Evolutionary conservation across 2,888 invertebrate species (phyloP), one percentile per base, ranked within the genome.

Genomic region (Scaptomyza caliginosa): DNA sequence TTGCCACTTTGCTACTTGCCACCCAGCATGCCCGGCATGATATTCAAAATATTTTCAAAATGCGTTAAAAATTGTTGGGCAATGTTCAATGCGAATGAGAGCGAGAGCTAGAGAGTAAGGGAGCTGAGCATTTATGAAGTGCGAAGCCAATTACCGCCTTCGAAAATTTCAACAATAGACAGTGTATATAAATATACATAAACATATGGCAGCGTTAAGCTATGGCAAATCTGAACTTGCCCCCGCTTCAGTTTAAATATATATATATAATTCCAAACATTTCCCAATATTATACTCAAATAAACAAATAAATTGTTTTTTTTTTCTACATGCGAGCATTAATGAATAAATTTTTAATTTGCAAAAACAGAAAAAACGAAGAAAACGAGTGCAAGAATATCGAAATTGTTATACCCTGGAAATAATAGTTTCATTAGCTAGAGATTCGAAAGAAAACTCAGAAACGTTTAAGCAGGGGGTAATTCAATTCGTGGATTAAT

Each of bases 111-210:
- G 10, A 16, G n/a, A 24, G n/a, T 13, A 28, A 13, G 26, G 6
- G 23, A 34, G 52, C 11, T 58, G 54, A 46, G 46, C 71, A 54
- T 86, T 83, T 67, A 80, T 86, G 84, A 86, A 86, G 79, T 80
- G 79, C 79, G 84, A 80, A 79, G 84, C 77, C 73, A 80, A 86
- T 83, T 77, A 82, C 56, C 71, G 84, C 46, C 57, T 65, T 66
- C 54, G 7, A 45, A 32, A 39, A 65, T 81, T 67, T 74, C 60
- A 66, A 60, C 57, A 52, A 58, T 54, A 62, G 72, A 67, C 67
- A 67, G 51, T 75, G 40, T 50, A 63, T 70, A 72, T 70, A 75
- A 68, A 51, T 60, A 71, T 55, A 46, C 36, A 24, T 16, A 54
- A 63, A n/a, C 71, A 71, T 69, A 56, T 70, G 70, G 75, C 45